Evolutionary conservation across 2,888 invertebrate genomes (phyloP), one percentile per base, ranked within the genome.

Genomic region (Enchytraeus crypticus): DNA sequence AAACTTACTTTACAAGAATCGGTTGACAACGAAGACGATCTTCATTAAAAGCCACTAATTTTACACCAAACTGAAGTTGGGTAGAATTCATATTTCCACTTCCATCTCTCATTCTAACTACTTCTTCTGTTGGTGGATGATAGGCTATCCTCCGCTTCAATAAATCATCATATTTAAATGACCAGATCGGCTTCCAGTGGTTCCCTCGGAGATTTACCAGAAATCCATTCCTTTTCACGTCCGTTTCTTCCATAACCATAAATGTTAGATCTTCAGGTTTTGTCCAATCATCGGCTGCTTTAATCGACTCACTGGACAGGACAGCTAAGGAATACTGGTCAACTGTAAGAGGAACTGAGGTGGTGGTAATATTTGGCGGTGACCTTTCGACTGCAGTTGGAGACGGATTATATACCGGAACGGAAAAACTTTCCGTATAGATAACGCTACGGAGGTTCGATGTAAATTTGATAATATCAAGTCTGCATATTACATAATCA

Each of bases 91-190:
- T n/a, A n/a, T 30, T 26, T 38, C 38, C 38, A 38, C 8, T 18
- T 14, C 18, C 18, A 38, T 38, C 38, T 38, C 38, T 38, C 11
- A 14, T 38, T 33, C 32, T 2, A 8, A 1, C 1, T n/a, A 54
- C 18, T 29, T 2, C 21, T n/a, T 26, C 59, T 5, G 59, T 49
- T n/a, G 78, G 76, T n/a, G 78, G 77, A 61, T 73, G 73, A 61
- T 75, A 78, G 11, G 74, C 77, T 26, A 78, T 77, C 64, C 71
- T 69, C 59, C 73, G 73, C 54, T 76, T 75, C 47, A 75, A 73
- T 21, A 78, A 65, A 58, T 78, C 78, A 34, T 70, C 71, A 63
- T 77, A 75, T 5, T 70, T 65, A 61, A 78, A 78, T 23, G 77
- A 76, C 30, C 68, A 66, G 57, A 77, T 73, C 8, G 73, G 70